Percentiles rank a stretch among this genome's conserved stretches.
Conservation (phyloP, 2,888 invertebrate genomes). For the Rhodophaea formosa region DNA sequence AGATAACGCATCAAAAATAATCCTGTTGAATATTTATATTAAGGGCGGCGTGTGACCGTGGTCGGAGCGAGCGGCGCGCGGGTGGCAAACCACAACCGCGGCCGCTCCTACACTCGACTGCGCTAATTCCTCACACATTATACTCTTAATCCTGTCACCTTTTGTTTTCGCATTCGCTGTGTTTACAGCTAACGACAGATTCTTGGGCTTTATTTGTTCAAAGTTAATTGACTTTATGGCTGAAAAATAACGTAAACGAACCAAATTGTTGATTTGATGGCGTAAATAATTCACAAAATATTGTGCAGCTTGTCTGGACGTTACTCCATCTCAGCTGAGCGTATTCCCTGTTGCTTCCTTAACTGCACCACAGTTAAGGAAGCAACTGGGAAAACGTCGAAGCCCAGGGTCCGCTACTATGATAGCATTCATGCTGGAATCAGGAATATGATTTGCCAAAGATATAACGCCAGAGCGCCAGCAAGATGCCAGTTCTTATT, state of each 20-base stretch:
- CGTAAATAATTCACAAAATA: no score
- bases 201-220: conserved; percentile 20
- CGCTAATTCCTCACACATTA: conserved; percentile 64
- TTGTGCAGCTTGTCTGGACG: no score
- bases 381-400: no score
- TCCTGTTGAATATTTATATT: conserved; percentile 12
- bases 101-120: conserved; percentile 56
- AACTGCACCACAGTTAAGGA: no score
- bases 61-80: conserved; percentile 35
- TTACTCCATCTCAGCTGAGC: no score
- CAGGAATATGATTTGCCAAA: no score
- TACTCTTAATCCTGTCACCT: conserved; percentile 49
- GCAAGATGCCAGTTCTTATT: no score
- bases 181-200: conserved; percentile 24
- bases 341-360: no score
- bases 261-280: no score
- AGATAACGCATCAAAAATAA: conserved; percentile 7
- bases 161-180: conserved; percentile 31
- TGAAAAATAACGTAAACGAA: neutral
- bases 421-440: no score
- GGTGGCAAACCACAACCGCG: conserved; percentile 72
- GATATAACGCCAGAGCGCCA: no score
- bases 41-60: conserved; percentile 12
- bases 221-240: conserved; percentile 15
- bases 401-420: no score